Evolutionary conservation across 1,140 invertebrate genomes (phyloP), one percentile per base, ranked within the genome.

Genomic region (Trachymyrmex septentrionalis): DNA sequence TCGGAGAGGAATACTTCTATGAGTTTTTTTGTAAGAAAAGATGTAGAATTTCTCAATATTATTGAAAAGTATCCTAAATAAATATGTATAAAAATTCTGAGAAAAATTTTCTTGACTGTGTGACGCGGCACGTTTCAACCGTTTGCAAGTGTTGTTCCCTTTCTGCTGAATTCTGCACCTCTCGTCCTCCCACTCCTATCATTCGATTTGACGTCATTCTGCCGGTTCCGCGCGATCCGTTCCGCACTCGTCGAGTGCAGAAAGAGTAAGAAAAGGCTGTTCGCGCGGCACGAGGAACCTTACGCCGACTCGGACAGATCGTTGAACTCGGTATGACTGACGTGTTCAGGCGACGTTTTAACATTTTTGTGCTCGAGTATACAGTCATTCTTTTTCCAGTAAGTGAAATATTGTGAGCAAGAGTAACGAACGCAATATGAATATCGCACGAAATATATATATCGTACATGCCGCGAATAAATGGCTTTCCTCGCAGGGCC

Each of bases 241-340:
- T 30, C 6, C 16, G 27, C 21, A 61, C 14, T 64, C 12, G 27
- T 3, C 0, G 61, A 34, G 61, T 64, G 61, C 27, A 19, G 21
- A 19, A 30, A 12, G 61, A 16, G 59, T 10, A 0, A 44, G 10
- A 19, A 30, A 16, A 16, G 59, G 24, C 59, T 61, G 24, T 27
- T 61, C 2, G 50, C 19, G 57, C 44, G 38, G 24, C 44, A 21
- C 7, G 27, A 16, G 61, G 27, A 30, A 30, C 30, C 7, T n/a
- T 81, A 87, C 87, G 89, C 91, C 88, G 88, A 78, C 87, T 88
- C 91, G 88, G 87, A 78, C 21, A 93, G 92, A 93, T 93, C 92
- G 91, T 93, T 93, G 92, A 93, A 93, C 92, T 90, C 91, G 66
- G 16, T 59, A 80, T 76, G 75, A 85, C 88, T 24, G 71, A 21